Percentiles rank a stretch among this genome's conserved stretches.
These are phyloP conservation scores for Vidua chalybeata DNA, from an alignment of 2,113 vertebrate species.

Conservation along the genomic window DNA sequence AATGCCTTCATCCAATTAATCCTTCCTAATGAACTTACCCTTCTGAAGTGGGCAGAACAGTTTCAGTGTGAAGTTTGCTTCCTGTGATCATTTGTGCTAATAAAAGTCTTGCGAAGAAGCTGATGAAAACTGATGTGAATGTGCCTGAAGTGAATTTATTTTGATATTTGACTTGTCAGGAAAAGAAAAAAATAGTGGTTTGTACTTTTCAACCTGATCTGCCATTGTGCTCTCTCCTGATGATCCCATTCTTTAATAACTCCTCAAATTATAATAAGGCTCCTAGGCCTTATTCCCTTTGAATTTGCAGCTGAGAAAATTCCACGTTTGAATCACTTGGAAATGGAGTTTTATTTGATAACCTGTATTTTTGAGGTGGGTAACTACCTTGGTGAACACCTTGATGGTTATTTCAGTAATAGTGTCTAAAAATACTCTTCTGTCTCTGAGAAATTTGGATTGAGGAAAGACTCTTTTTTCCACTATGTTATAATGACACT, in stretches of 20 bases:
- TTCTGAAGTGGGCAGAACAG: background rate
- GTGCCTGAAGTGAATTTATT: conserved; percentile 48
- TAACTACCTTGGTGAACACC: background rate
- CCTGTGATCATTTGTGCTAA: conserved; percentile 44
- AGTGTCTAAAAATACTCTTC: background rate
- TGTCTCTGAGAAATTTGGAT: background rate
- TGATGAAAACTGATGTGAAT: conserved; percentile 3
- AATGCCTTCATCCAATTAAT: conserved; percentile 50
- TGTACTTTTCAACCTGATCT: background rate
- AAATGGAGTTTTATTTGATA: conserved; percentile 18
- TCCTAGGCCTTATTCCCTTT: conserved; percentile 33
- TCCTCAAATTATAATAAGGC: conserved; percentile 6
- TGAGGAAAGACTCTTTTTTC: background rate
- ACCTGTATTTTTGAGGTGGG: conserved; percentile 13
- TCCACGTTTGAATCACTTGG: background rate
- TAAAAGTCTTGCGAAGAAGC: background rate
- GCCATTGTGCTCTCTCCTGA: background rate
- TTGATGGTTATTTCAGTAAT: conserved; percentile 20
- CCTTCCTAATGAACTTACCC: conserved; percentile 43
- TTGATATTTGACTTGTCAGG: conserved; percentile 39
- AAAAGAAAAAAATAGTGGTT: background rate
- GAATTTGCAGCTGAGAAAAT: conserved; percentile 31
- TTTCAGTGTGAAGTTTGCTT: conserved; percentile 22
- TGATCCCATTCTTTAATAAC: conserved; percentile 36
- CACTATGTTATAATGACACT: background rate